A percentile compares a stretch with the other conserved stretches of the same genome.
Conservation (phyloP, 2,113 vertebrate genomes). For the Tylochromis polylepis region DNA sequence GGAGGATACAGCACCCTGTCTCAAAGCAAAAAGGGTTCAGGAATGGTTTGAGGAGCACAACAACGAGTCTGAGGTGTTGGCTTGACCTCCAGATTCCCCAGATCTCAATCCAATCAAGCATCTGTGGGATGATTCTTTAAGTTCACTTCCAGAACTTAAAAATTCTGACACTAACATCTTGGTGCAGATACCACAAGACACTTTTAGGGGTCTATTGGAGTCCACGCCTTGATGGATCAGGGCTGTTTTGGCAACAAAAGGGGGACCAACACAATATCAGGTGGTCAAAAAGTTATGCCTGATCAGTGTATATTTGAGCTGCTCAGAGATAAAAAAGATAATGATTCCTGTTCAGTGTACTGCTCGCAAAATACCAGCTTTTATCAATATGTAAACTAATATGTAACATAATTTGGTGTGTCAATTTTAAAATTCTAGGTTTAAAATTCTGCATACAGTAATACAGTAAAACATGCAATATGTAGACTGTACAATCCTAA, state of each 20-base stretch:
- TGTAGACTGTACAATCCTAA: not conserved
- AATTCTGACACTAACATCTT: too few relatives aligned
- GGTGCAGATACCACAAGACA: not conserved
- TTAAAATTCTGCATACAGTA: not conserved
- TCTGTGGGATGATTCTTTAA: not conserved
- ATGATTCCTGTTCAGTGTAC: not conserved
- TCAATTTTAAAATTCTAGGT: not conserved
- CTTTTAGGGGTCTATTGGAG: not conserved
- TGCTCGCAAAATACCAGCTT: not conserved
- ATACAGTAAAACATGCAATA: not conserved
- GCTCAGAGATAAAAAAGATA: not conserved
- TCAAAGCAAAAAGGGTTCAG: not conserved
- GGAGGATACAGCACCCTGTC: not conserved
- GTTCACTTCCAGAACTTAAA: not conserved
- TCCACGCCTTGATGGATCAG: rapidly evolving
- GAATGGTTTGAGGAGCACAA: not conserved
- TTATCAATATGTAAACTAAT: not conserved
- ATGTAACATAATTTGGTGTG: not conserved
- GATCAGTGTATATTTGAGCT: not conserved
- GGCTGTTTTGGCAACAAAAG: not conserved
- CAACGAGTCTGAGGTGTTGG: rapidly evolving
- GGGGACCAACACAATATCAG: not conserved
- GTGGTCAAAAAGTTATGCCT: not conserved
- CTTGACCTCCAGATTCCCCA: not conserved
- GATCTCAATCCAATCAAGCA: not conserved